Evolutionary conservation across 2,888 invertebrate species (phyloP).

Genomic region (Tuberolachnus salignus): DNA sequence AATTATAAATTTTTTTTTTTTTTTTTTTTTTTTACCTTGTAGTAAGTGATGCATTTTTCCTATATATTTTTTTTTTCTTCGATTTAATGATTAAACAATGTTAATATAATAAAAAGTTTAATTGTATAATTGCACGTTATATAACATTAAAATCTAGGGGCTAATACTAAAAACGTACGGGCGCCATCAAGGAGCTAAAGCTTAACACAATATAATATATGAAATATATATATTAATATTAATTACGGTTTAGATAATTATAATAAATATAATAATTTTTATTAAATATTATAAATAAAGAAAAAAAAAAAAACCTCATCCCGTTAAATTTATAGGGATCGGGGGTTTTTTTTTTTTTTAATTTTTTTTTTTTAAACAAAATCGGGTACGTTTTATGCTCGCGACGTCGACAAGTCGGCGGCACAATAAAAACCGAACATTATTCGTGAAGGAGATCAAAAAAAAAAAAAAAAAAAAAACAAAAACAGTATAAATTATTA

Average conservation of each 20-base stretch:
- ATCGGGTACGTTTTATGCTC: neutral
- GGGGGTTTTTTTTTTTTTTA: too few species aligned
- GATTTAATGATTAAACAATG: slow-evolving; percentile 2
- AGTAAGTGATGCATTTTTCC: slow-evolving; percentile 33
- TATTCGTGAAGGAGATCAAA: slow-evolving; percentile 55
- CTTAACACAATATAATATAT: neutral
- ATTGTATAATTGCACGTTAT: slow-evolving; percentile 55
- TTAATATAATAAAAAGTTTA: slow-evolving; percentile 39
- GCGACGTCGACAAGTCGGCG: neutral
- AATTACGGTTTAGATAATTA: neutral
- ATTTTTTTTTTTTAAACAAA: slow-evolving; percentile 8
- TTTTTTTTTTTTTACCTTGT: slow-evolving; percentile 13
- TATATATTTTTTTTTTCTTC: slow-evolving; percentile 13
- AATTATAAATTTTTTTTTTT: neutral
- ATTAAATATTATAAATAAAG: neutral
- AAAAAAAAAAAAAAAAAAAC: slow-evolving; percentile 52
- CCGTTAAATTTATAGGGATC: too few species aligned
- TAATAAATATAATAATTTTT: neutral
- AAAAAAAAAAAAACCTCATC: neutral
- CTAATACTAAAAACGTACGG: slow-evolving; percentile 40
- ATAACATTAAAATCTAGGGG: slow-evolving; percentile 51
- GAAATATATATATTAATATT: neutral
- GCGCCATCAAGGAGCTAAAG: neutral
- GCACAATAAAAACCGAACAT: slow-evolving; percentile 42
- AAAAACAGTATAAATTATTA: too few species aligned